phyloP scores from a whole-genome alignment of 2,797 vertebrate genomes.

The Neomorphus geoffroyi region DNA sequence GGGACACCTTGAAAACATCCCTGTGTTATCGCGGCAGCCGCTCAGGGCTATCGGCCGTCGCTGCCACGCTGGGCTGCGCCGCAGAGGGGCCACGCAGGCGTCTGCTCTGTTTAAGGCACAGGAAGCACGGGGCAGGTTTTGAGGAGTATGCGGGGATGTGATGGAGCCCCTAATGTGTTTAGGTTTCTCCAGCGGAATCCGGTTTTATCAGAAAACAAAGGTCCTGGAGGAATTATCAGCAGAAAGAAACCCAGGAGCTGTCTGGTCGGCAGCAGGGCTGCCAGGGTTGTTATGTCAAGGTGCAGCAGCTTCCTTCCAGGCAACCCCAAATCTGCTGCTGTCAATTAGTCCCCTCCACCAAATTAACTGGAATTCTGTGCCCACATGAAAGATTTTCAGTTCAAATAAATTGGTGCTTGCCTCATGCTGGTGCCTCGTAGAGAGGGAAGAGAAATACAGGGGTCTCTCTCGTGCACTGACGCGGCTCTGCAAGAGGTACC shows the following conservation, averaged over 20 bases:
- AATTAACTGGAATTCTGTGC: background rate
- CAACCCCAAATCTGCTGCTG: background rate
- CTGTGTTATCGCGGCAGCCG: constrained; percentile 78
- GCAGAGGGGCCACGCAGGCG: constrained; percentile 29
- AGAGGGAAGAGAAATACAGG: background rate
- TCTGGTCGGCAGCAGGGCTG: constrained; percentile 68
- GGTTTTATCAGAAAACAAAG: constrained; percentile 74
- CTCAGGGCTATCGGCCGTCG: constrained; percentile 74
- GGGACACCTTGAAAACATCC: constrained; percentile 76
- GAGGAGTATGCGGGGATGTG: constrained; percentile 34
- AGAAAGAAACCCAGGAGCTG: constrained; percentile 76
- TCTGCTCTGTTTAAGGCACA: constrained; percentile 74
- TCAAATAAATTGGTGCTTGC: background rate
- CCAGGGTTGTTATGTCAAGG: constrained; percentile 66
- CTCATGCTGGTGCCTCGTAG: background rate
- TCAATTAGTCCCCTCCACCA: background rate
- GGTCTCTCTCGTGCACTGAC: fast-evolving
- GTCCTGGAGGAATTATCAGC: constrained; percentile 75
- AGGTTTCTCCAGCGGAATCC: constrained; percentile 82
- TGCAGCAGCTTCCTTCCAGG: background rate
- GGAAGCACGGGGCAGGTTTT: constrained; percentile 20
- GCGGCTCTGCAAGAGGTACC: background rate
- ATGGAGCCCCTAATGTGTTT: constrained; percentile 79
- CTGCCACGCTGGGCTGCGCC: constrained; percentile 31
- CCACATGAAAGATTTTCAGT: background rate